A percentile compares a stretch with the other conserved stretches of the same genome.
Evolutionary conservation across 2,797 vertebrate species (phyloP).

Genomic region (Periophthalmus magnuspinnatus): DNA sequence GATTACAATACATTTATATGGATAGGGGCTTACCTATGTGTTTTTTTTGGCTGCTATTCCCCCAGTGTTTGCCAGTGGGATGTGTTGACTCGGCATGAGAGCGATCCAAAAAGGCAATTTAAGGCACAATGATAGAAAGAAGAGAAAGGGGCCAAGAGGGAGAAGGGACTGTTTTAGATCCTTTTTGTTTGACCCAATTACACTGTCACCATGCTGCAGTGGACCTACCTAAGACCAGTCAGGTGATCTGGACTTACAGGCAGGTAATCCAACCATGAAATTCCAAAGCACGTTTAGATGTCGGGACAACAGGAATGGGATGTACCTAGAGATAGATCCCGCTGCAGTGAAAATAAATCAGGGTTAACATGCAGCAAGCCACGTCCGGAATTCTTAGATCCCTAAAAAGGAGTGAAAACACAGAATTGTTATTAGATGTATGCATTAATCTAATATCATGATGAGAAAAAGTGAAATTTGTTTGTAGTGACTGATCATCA

Average conservation of each 20-base stretch:
- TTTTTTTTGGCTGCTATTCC: slow-evolving; percentile 40
- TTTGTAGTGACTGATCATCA: too few relatives aligned
- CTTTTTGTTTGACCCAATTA: slow-evolving; percentile 75
- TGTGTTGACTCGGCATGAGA: slow-evolving; percentile 50
- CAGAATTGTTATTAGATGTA: too few relatives aligned
- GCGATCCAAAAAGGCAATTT: slow-evolving; percentile 44
- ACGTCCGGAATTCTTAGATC: neutral
- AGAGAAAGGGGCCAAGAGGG: slow-evolving; percentile 37
- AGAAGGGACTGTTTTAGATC: slow-evolving; percentile 59
- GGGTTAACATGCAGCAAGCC: slow-evolving; percentile 30
- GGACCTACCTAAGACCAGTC: slow-evolving; percentile 43
- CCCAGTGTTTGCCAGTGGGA: slow-evolving; percentile 40
- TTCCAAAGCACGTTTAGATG: slow-evolving; percentile 6
- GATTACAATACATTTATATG: slow-evolving; percentile 37
- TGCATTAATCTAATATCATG: too few relatives aligned
- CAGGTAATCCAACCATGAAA: slow-evolving; percentile 29
- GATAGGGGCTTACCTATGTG: slow-evolving; percentile 32
- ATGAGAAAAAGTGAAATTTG: neutral
- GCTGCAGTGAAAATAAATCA: slow-evolving; percentile 9
- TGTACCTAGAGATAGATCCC: slow-evolving; percentile 10
- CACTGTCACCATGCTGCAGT: slow-evolving; percentile 27
- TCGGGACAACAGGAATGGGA: slow-evolving; percentile 26
- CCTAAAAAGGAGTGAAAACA: neutral
- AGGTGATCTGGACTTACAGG: slow-evolving; percentile 37
- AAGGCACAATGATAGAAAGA: slow-evolving; percentile 38